Conservation (phyloP, 2,113 vertebrate species). For the Forbesichthys agassizii region DNA sequence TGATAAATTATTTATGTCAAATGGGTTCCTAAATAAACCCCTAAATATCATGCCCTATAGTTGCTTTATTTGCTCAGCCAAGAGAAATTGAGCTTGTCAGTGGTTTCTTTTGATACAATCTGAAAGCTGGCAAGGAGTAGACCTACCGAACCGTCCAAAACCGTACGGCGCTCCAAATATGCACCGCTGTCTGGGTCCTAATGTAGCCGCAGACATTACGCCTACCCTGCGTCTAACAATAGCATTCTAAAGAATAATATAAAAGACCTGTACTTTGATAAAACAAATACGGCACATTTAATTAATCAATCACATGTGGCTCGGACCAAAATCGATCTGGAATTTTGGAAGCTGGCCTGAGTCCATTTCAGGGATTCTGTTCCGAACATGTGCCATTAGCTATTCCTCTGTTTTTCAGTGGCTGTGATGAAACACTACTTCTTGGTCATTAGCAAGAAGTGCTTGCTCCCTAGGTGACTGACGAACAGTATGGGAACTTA, state of each 20-base stretch:
- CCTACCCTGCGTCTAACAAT: neutral
- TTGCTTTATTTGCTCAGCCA: neutral
- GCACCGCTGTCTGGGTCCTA: neutral
- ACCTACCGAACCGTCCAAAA: neutral
- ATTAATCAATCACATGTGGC: neutral
- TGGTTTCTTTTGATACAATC: constrained; percentile 7
- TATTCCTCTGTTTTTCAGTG: neutral
- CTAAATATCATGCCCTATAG: neutral
- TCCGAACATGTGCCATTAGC: neutral
- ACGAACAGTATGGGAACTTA: neutral
- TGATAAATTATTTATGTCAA: neutral
- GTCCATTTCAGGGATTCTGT: neutral
- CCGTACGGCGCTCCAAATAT: neutral
- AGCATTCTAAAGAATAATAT: neutral
- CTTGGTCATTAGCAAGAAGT: neutral
- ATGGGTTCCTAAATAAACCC: neutral
- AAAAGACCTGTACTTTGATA: neutral
- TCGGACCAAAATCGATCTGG: neutral
- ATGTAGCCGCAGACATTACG: neutral
- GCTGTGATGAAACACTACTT: constrained; percentile 8
- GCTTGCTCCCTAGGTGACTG: neutral
- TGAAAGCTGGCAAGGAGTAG: constrained; percentile 1
- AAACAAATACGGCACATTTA: neutral
- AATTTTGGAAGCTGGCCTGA: neutral
- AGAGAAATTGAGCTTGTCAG: neutral